phyloP scores from a whole-genome alignment of 2,797 vertebrate genomes.

The Gallinago stenura region DNA sequence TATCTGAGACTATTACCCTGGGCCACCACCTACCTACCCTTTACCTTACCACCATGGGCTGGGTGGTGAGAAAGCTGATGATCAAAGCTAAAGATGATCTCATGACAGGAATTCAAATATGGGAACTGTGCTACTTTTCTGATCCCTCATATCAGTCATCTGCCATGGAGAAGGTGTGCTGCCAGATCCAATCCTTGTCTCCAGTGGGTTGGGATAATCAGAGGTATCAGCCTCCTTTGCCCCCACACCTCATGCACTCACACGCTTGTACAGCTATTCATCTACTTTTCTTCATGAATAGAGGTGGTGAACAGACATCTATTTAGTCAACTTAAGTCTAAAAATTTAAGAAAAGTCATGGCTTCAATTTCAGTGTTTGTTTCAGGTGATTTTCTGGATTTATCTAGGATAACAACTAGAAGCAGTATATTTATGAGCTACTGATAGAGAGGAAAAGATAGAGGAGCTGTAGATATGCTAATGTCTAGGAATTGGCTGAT shows the following conservation, averaged over 20 bases:
- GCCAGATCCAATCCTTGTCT: not conserved
- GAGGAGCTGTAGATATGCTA: not conserved
- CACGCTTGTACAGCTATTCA: not conserved
- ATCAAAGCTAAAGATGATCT: not conserved
- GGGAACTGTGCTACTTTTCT: not conserved
- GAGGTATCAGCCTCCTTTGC: accelerated
- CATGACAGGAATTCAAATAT: not conserved
- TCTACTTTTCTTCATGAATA: not conserved
- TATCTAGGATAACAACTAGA: not conserved
- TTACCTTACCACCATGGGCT: not conserved
- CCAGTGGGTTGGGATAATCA: not conserved
- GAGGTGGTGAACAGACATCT: not conserved
- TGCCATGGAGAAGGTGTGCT: not conserved
- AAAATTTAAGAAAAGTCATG: not conserved
- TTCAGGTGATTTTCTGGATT: not conserved
- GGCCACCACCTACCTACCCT: not conserved
- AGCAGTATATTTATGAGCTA: not conserved
- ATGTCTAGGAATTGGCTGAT: not conserved
- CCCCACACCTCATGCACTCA: no score
- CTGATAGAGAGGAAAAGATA: not conserved
- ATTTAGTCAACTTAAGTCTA: not conserved
- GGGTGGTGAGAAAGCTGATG: not conserved
- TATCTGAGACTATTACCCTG: not conserved
- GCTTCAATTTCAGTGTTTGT: not conserved
- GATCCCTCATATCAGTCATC: not conserved